Base-by-base conservation (phyloP, 2,797 vertebrate species). In the Dendrocincla tyrannina region DNA sequence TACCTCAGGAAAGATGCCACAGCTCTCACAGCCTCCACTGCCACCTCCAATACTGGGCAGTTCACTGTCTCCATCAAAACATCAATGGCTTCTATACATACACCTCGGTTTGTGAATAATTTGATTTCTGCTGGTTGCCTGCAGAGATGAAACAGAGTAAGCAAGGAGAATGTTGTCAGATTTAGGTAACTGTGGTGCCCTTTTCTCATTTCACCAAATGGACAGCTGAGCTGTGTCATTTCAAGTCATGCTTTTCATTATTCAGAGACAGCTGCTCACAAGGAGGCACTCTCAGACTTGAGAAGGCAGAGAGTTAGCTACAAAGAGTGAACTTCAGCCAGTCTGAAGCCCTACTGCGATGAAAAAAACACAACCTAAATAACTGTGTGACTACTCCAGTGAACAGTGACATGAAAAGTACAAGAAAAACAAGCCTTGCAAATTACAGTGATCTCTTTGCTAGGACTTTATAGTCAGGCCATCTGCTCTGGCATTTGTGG, bases 1-100 rank as follows among this genome's bases (percentile, higher is more conserved):
- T 96, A 99, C 99, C 99, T 99, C 97, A 99, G 95, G 91, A 99
- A 98, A 92, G 98, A 98, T 7, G 98, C 85, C n/a, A 98, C 97
- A 50, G 98, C 98, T 30, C 82, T 98, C 75, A 98, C 93, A 8
- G 98, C 99, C 90, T 99, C 98, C 9, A 97, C 95, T 6, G 98
- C 98, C 52, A 99, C 99, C 84, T 98, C 98, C 93, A 99, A 95
- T 90, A 98, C 98, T 12, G 99, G 96, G 41, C 97, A 98, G 83
- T 98, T 98, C 83, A 99, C 95, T 39, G 98, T 98, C 82, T 97
- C 97, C 53, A 95, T 89, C 70, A 99, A 97, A 69, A 98, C 98
- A 91, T 96, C 96, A 59, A 98, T 95, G 35, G 98, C 98, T 13
- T 98, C 97, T 75, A 96, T 94, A 89, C 98, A 99, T 25, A 98